A percentile compares a stretch with the other conserved stretches of the same genome.
phyloP scores from a whole-genome alignment of 1,140 invertebrate species.

The Odontomachus brunneus region DNA sequence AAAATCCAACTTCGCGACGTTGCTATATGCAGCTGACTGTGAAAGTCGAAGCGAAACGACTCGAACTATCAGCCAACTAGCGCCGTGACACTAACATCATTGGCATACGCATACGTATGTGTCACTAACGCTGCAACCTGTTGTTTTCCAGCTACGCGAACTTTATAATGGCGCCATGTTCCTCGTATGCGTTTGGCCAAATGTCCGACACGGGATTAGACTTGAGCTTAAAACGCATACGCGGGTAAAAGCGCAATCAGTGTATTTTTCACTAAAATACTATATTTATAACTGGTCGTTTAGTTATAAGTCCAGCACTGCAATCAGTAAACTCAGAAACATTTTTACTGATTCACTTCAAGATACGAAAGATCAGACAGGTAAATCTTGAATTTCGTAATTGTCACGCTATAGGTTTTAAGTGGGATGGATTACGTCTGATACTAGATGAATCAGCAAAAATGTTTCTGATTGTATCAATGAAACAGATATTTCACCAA shows the following conservation, averaged over 20 bases:
- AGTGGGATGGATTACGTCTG: too few relatives aligned
- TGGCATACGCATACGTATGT: conserved; percentile 26
- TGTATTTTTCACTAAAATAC: too few relatives aligned
- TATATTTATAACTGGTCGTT: too few relatives aligned
- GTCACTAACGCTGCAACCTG: conserved; percentile 22
- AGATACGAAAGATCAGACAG: too few relatives aligned
- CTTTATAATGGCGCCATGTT: conserved; percentile 40
- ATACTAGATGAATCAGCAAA: too few relatives aligned
- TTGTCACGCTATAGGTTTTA: neutral
- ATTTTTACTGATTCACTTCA: too few relatives aligned
- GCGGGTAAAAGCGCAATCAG: neutral
- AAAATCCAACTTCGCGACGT: conserved; percentile 30
- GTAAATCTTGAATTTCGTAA: conserved; percentile 26
- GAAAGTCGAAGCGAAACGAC: conserved; percentile 29
- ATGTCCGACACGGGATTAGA: conserved; percentile 28
- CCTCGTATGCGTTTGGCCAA: conserved; percentile 6
- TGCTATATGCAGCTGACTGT: neutral
- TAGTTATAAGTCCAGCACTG: too few relatives aligned
- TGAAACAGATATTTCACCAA: too few relatives aligned
- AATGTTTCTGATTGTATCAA: too few relatives aligned
- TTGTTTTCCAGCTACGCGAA: conserved; percentile 40
- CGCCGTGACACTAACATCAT: conserved; percentile 42
- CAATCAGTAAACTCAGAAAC: too few relatives aligned
- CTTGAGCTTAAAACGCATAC: conserved; percentile 13
- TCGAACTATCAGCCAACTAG: conserved; percentile 36